Evolutionary conservation across 1,140 invertebrate species (phyloP), one percentile per base, ranked within the genome.

Genomic region (Drusus annulatus): DNA sequence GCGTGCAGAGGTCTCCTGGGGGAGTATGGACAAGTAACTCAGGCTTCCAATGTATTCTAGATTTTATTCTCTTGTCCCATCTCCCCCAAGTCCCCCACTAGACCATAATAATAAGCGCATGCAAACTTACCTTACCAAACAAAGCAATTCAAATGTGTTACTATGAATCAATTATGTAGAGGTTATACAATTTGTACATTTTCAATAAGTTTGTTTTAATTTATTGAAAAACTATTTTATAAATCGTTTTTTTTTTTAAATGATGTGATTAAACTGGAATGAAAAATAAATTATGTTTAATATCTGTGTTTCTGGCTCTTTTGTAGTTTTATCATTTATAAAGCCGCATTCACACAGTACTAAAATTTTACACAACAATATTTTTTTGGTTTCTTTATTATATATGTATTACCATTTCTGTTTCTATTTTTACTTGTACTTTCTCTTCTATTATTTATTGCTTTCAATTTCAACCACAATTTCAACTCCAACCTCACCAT

Each of bases 1-100:
- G 88, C 86, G 54, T 88, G 89, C 60, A 85, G 89, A 65, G 88
- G 89, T 0, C 86, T 90, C 5, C 85, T 88, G 45, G 88, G 87
- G 16, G 74, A 68, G 58, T 83, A 83, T 74, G 82, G 80, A 50
- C 68, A 81, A 36, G 65, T 83, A 78, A 81, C 82, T 13, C 82
- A 81, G 51, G 58, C 82, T 8, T 45, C 78, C 15, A 76, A 77
- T 78, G 31, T 76, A 28, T 76, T 50, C 36, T 76, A 63, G 36
- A 19, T n/a, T 19, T n/a, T 58, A 73, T 28, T 2, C 56, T 45
- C 19, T 60, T 60, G n/a, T 56, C 58, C 10, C n/a, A 60, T 23
- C 19, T 73, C 51, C 23, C 36, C 10, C 36, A 8, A 45, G 36
- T 45, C 36, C 10, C 36, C 36, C 36, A 13, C 7, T 45, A 45